A percentile compares a stretch with the other conserved stretches of the same genome.
Conservation (phyloP, 2,797 vertebrate species). For the Echeneis naucrates region DNA sequence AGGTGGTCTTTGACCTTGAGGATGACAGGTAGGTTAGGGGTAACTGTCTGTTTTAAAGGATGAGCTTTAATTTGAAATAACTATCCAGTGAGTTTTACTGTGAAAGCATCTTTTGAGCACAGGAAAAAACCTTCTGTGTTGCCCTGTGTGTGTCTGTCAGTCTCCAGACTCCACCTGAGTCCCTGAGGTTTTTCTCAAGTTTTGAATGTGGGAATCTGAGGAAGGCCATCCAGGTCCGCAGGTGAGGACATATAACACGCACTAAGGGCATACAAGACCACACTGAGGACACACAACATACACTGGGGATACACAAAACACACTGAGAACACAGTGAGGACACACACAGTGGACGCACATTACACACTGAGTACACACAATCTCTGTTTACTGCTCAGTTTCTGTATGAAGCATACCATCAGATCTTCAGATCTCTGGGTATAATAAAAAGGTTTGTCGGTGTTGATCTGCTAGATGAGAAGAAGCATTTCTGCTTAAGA, state of each 20-base stretch:
- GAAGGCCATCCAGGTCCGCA: constrained; percentile 91
- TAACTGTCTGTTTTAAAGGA: not conserved
- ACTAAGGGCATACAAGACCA: not conserved
- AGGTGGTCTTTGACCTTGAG: constrained; percentile 90
- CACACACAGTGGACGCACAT: no score
- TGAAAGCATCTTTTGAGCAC: not conserved
- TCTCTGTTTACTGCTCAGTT: no score
- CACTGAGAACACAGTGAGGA: no score
- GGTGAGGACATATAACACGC: constrained; percentile 76
- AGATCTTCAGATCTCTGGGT: no score
- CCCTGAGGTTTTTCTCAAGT: constrained; percentile 89
- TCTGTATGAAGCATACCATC: no score
- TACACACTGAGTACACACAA: no score
- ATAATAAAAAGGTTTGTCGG: no score
- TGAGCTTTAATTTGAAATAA: not conserved
- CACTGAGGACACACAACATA: not conserved
- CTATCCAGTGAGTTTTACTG: not conserved
- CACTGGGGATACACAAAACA: no score
- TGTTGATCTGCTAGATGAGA: no score
- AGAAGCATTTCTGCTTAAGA: no score
- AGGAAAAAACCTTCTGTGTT: not conserved
- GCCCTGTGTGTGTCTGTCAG: constrained; percentile 64
- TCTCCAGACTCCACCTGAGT: constrained; percentile 63
- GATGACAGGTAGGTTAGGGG: constrained; percentile 83
- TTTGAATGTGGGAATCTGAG: constrained; percentile 95